phyloP scores from a whole-genome alignment of 2,888 invertebrate genomes.

The Apeira syringaria region DNA sequence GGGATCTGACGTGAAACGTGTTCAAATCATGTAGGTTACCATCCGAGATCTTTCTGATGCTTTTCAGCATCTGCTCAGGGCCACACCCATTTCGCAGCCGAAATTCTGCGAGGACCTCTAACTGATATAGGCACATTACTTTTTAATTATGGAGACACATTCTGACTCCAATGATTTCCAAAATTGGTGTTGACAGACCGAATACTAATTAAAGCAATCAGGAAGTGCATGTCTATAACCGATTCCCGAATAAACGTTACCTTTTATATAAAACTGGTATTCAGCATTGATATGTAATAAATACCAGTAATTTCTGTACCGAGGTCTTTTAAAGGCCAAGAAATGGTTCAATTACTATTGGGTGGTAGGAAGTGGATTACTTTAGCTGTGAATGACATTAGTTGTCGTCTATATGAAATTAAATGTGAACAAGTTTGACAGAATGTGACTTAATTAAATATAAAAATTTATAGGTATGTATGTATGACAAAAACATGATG shows the following conservation, averaged over 20 bases:
- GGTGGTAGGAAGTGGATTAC: slow-evolving; percentile 30
- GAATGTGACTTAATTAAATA: neutral
- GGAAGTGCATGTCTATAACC: slow-evolving; percentile 40
- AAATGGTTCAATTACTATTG: slow-evolving; percentile 37
- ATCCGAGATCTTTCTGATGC: no score
- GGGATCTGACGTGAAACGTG: no score
- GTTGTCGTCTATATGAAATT: slow-evolving; percentile 10
- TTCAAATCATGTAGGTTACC: no score
- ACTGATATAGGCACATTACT: no score
- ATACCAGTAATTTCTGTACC: slow-evolving; percentile 25
- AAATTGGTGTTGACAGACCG: slow-evolving; percentile 18
- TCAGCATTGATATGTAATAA: slow-evolving; percentile 24
- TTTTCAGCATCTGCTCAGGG: no score
- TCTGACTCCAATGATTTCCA: neutral
- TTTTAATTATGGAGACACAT: neutral
- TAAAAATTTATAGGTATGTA: no score
- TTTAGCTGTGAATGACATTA: slow-evolving; percentile 22
- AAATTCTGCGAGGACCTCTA: no score
- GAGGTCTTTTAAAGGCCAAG: slow-evolving; percentile 40
- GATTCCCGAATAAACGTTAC: slow-evolving; percentile 27
- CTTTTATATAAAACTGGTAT: slow-evolving; percentile 24
- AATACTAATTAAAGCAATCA: slow-evolving; percentile 34
- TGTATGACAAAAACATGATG: no score
- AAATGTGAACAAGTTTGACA: neutral
- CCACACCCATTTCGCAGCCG: no score